Percentiles rank a stretch among this genome's conserved stretches.
Conservation (phyloP, 2,113 vertebrate genomes). For the Cryptotis parvus region DNA sequence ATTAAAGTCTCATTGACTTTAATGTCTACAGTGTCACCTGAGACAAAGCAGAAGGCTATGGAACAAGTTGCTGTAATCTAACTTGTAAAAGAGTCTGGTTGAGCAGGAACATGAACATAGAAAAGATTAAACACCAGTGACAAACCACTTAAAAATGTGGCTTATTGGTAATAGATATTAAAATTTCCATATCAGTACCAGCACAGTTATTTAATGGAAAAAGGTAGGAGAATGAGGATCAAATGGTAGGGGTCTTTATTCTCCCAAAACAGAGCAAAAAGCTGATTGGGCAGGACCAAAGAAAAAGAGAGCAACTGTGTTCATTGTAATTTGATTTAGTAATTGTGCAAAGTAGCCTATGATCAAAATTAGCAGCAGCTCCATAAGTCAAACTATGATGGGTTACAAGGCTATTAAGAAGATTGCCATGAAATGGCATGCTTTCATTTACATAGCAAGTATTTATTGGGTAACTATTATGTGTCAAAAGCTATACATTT, state of each 20-base stretch:
- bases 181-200: neutral
- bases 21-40: too few relatives aligned
- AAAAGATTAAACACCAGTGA: neutral
- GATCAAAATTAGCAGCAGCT: neutral
- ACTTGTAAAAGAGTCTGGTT: neutral
- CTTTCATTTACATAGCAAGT: conserved; percentile 7
- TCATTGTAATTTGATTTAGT: neutral
- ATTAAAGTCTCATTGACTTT: too few relatives aligned
- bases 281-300: neutral
- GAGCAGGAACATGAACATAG: neutral
- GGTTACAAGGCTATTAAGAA: neutral
- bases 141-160: neutral
- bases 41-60: neutral
- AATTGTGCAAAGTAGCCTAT: neutral
- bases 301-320: neutral
- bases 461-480: conserved; percentile 2
- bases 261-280: neutral
- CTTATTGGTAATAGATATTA: neutral
- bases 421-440: neutral
- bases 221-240: neutral
- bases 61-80: neutral
- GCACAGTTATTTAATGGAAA: neutral
- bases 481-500: neutral
- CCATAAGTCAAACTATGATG: neutral
- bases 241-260: neutral